Conservation (phyloP, 2,797 vertebrate species). For the Hypotaenidia okinawae region DNA sequence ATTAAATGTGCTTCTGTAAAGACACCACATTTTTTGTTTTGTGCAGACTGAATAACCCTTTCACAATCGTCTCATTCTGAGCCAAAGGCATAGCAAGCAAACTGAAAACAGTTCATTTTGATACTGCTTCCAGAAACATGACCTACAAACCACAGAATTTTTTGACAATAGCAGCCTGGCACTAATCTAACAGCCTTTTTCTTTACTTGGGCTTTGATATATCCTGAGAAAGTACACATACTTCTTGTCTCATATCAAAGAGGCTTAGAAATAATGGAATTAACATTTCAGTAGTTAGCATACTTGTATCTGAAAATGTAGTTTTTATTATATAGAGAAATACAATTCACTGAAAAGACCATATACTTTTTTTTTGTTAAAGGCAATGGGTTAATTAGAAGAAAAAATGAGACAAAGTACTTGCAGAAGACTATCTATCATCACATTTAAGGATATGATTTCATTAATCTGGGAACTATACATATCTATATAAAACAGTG, state of each 20-base stretch:
- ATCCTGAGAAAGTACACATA: background rate
- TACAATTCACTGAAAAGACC: background rate
- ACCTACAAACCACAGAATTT: conserved; percentile 13
- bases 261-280: background rate
- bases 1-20: background rate
- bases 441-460: background rate
- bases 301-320: background rate
- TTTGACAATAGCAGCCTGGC: background rate
- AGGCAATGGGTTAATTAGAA: background rate
- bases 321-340: background rate
- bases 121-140: conserved; percentile 37
- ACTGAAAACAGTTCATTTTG: background rate
- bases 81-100: background rate
- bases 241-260: background rate
- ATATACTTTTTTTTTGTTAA: background rate
- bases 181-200: background rate
- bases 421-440: background rate
- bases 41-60: background rate
- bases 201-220: background rate
- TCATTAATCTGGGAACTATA: background rate
- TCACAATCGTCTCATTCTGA: background rate
- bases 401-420: background rate
- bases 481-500: background rate
- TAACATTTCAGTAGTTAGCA: background rate
- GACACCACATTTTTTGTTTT: background rate